Evolutionary conservation across 1,140 invertebrate genomes (phyloP).

Genomic region (Bombus waltoni): DNA sequence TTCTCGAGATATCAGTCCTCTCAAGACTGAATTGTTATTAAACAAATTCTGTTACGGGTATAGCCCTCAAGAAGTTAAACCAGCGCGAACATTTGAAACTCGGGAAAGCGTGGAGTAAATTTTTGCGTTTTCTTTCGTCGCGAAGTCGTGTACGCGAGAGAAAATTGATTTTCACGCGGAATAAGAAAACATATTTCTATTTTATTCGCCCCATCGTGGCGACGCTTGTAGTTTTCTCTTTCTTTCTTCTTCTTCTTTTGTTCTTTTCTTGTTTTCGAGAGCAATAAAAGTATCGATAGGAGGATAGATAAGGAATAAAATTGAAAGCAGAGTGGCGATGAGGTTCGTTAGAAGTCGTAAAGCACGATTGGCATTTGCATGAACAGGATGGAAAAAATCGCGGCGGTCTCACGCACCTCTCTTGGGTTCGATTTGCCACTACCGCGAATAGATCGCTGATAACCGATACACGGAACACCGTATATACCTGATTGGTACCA

Average conservation of each 20-base stretch:
- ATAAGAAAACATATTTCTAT: neutral
- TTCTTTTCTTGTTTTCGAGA: no score
- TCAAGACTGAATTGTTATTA: neutral
- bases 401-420: conserved; percentile 10
- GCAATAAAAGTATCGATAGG: neutral
- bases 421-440: conserved; percentile 7
- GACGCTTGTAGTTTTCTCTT: neutral
- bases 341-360: conserved; percentile 57
- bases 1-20: neutral
- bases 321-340: conserved; percentile 43
- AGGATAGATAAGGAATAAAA: conserved; percentile 60
- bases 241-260: neutral
- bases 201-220: neutral
- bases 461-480: conserved; percentile 54
- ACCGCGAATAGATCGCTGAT: conserved; percentile 48
- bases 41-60: neutral
- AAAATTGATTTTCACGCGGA: neutral
- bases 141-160: neutral
- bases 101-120: neutral
- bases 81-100: neutral
- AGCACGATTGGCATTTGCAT: conserved; percentile 38
- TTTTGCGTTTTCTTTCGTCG: neutral
- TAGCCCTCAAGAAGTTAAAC: neutral
- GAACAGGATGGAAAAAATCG: conserved; percentile 40
- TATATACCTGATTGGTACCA: conserved; percentile 22